phyloP scores from a whole-genome alignment of 1,140 invertebrate species.

The Cheumatopsyche charites region DNA sequence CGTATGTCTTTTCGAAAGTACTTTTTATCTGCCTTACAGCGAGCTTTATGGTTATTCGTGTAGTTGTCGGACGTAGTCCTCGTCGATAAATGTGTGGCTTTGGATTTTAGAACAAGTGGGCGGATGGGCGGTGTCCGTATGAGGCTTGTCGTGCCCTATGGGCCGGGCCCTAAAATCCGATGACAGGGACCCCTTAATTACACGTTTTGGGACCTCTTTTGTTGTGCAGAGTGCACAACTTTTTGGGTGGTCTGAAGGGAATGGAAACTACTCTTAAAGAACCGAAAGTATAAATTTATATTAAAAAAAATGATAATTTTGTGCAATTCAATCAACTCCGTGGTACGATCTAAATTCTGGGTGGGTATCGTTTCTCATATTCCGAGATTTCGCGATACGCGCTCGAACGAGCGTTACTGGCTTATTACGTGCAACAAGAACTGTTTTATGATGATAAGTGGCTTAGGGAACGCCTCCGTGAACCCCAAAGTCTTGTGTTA shows the following conservation, averaged over 20 bases:
- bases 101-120: constrained; percentile 1
- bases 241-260: constrained; percentile 34
- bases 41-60: constrained; percentile 45
- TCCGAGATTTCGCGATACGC: constrained; percentile 17
- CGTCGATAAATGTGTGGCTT: constrained; percentile 35
- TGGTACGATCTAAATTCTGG: background rate
- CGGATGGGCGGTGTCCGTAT: background rate
- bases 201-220: constrained; percentile 37
- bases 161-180: constrained; percentile 37
- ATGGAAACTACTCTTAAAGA: background rate
- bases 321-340: background rate
- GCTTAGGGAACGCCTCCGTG: constrained; percentile 17
- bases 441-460: constrained; percentile 45
- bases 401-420: background rate
- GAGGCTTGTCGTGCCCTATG: background rate
- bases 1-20: background rate
- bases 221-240: constrained; percentile 34
- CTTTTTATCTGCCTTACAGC: constrained; percentile 38
- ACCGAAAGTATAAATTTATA: too few species aligned
- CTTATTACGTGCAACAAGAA: constrained; percentile 35
- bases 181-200: constrained; percentile 43
- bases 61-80: constrained; percentile 31
- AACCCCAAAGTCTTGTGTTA: constrained; percentile 21
- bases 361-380: background rate
- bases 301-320: background rate